phyloP scores from a whole-genome alignment of 2,113 vertebrate genomes.

The Phalacrocorax aristotelis region DNA sequence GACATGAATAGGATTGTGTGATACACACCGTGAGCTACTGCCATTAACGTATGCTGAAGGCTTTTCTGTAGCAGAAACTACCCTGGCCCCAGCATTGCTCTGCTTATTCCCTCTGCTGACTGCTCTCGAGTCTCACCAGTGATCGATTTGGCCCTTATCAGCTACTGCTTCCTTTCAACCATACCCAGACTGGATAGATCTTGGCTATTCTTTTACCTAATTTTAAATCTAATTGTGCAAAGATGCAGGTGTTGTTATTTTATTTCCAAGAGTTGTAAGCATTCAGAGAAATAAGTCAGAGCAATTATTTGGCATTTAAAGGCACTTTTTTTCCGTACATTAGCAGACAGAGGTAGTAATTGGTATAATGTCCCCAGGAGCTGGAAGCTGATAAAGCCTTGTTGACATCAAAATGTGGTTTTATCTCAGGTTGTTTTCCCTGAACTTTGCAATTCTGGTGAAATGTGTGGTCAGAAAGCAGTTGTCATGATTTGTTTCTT shows the following conservation, averaged over 20 bases:
- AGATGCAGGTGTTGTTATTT: not conserved
- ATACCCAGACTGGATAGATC: not conserved
- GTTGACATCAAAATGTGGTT: not conserved
- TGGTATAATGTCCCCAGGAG: not conserved
- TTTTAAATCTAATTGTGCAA: not conserved
- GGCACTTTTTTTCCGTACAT: not conserved
- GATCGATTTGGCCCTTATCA: not conserved
- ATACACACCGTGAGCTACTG: not conserved
- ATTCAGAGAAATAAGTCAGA: not conserved
- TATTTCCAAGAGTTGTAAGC: not conserved
- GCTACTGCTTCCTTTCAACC: not conserved
- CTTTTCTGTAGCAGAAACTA: not conserved
- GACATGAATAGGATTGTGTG: not conserved
- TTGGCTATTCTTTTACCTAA: not conserved
- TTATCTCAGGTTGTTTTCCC: not conserved
- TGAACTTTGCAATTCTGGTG: not conserved
- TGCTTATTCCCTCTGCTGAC: not conserved
- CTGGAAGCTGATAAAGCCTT: not conserved
- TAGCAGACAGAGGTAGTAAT: not conserved
- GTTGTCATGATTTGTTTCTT: not conserved
- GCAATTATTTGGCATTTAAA: not conserved
- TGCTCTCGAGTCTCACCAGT: not conserved
- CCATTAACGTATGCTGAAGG: not conserved
- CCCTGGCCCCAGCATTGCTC: not conserved
- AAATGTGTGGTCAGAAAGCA: not conserved